Evolutionary conservation across 2,888 invertebrate genomes (phyloP), one percentile per base, ranked within the genome.

Genomic region (Drosophila vallismaia): DNA sequence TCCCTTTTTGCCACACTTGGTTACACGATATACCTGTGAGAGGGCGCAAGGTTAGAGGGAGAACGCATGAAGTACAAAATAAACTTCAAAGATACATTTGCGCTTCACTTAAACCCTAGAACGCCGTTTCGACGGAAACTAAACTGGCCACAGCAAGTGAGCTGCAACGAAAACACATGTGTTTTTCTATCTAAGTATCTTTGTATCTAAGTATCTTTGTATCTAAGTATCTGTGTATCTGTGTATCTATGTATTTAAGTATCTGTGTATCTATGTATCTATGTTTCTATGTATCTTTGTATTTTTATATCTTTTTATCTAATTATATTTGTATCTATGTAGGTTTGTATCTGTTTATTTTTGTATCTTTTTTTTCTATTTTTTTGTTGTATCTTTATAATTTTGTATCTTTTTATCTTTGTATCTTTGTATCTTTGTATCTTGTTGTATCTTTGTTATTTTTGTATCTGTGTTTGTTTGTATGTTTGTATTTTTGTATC

Each of bases 31-130:
- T 36, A 36, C n/a, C 31, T 19, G 38, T 24, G 38, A 6, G n/a
- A 8, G 5, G 24, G 28, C 9, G 14, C 9, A n/a, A 4, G 33
- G 29, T 45, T 12, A 52, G 67, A 69, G 42, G 36, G 8, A 51
- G 48, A 31, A 36, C 42, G 64, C 5, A 2, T 40, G 40, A 42
- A 49, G 40, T 51, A 71, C 62, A 77, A 75, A 75, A 87, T 87
- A 72, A 87, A 84, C 83, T 88, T 87, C 86, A 84, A 86, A 87
- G 84, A 88, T 87, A 84, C 83, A 86, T 87, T 87, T 84, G 78
- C 78, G 83, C 84, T 88, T 86, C 83, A 88, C 86, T 84, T 85
- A 83, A 87, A 87, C 70, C 77, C 71, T 78, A 79, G 75, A 75
- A 75, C 75, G 72, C 84, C 82, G 79, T 79, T 79, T 79, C 75